Evolutionary conservation across 2,797 vertebrate species (phyloP), one percentile per base, ranked within the genome.

Genomic region (Xiphophorus birchmanni): DNA sequence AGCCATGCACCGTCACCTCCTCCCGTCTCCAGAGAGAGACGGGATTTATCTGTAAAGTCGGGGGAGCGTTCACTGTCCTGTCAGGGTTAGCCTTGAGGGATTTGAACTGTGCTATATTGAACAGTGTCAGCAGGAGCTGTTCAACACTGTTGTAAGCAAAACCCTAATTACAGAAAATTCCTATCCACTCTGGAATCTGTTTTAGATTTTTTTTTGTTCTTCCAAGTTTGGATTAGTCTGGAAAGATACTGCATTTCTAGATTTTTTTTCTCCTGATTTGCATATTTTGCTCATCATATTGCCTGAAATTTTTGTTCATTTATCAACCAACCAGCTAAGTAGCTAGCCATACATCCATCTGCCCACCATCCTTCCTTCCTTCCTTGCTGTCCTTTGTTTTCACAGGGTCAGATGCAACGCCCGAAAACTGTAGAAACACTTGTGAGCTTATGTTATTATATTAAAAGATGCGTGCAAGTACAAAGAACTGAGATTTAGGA

Each of bases 21-120:
- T 42, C 54, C 37, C 69, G 63, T 86, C 86, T 80, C 81, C 32
- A 56, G 84, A 77, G 83, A 87, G 80, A 37, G 74, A 74, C 74
- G 72, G 80, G 80, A 77, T 81, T 90, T 86, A 88, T 93, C 89
- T 87, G 79, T 78, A 8, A 76, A 82, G 74, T 84, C 56, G 81
- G 81, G 80, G 78, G 72, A 79, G 82, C 73, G 3, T 73, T 79
- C 84, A 74, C 79, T 83, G 85, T 88, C 89, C 79, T 73, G 76
- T 86, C 87, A 87, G 91, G 87, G 91, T 91, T 88, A 73, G 50
- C 80, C 79, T 73, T 32, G 37, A 71, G 56, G 73, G 80, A 79
- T 81, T 78, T 77, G 45, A 85, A 63, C 71, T 50, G 54, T 52
- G 81, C 75, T 78, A 76, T 82, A 75, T 35, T 17, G 42, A 77